phyloP scores from a whole-genome alignment of 1,140 invertebrate species.

The Drosophila nikananu region DNA sequence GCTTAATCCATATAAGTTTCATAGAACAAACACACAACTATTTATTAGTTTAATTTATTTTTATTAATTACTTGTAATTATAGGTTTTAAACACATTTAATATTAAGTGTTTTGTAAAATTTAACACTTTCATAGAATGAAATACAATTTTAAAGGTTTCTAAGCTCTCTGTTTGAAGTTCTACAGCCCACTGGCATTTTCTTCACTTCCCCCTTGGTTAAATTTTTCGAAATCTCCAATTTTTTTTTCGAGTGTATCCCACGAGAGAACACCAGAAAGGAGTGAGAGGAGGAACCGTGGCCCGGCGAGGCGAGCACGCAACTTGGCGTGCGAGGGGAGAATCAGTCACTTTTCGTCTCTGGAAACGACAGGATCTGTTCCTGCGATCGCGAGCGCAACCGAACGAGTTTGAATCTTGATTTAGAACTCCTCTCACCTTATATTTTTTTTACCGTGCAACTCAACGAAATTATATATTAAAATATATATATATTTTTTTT shows the following conservation, averaged over 20 bases:
- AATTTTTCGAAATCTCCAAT: too few species aligned
- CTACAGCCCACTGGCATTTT: too few species aligned
- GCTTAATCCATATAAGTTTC: background rate
- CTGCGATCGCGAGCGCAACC: slow-evolving; percentile 19
- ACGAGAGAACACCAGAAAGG: background rate
- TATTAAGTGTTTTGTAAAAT: too few species aligned
- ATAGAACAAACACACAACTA: background rate
- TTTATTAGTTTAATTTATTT: too few species aligned
- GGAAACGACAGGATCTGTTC: background rate
- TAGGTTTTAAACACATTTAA: too few species aligned
- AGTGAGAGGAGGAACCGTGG: background rate
- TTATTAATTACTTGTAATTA: too few species aligned
- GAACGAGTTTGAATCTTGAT: slow-evolving; percentile 14
- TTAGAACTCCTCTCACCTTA: background rate
- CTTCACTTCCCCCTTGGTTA: background rate
- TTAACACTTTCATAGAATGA: too few species aligned
- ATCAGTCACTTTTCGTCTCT: slow-evolving; percentile 70
- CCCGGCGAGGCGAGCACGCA: slow-evolving; percentile 47
- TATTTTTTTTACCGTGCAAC: slow-evolving; percentile 8
- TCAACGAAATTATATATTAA: background rate
- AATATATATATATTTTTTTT: slow-evolving; percentile 2
- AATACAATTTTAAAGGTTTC: background rate
- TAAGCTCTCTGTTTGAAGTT: background rate
- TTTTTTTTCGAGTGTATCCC: background rate
- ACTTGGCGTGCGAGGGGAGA: slow-evolving; percentile 51